Base-by-base conservation (phyloP, 2,888 invertebrate genomes). In the Dendrolimus houi region DNA sequence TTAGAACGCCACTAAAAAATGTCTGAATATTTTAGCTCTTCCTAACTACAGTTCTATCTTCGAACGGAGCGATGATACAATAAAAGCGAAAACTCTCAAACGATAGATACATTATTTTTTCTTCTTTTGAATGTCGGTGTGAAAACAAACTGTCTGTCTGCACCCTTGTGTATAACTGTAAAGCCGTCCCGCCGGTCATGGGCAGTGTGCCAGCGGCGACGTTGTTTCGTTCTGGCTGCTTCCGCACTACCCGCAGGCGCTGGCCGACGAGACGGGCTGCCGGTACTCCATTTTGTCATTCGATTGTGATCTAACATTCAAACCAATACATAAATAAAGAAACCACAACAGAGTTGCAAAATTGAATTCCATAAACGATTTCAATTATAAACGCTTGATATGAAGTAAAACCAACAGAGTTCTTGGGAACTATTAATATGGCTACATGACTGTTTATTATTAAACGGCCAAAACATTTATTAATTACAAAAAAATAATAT, bases 121-220 rank as follows among this genome's bases (percentile, higher is more conserved):
- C 63, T 62, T 63, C 63, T 65, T 70, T 64, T 66, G 67, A 61
- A 71, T 68, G 60, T 64, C 56, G 63, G 61, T 59, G 68, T 68
- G 63, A 63, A 66, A 65, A 67, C 59, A 67, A 58, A 60, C 41
- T 58, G 59, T 70, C 64, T 63, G 64, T 70, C 68, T 64, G 62
- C 70, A 71, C 69, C 72, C 72, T 71, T 67, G 57, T 58, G 54
- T 62, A 56, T 70, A 70, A 66, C 68, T 63, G 68, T 72, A 69
- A 67, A 72, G 68, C 67, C 63, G 69, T 63, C 69, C 63, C 59
- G 67, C 70, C 75, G 81, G 77, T 81, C 83, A 77, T 71, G 85
- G 87, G 87, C 87, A 86, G 65, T 79, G 79, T 83, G 87, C 87
- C 87, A 85, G 68, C 77, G 62, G 63, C 75, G 74, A 74, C 77